Percentiles rank a stretch among this genome's conserved stretches.
These are phyloP conservation scores for Phania funesta DNA, from an alignment of 2,888 invertebrate genomes.

Conservation along the genomic window DNA sequence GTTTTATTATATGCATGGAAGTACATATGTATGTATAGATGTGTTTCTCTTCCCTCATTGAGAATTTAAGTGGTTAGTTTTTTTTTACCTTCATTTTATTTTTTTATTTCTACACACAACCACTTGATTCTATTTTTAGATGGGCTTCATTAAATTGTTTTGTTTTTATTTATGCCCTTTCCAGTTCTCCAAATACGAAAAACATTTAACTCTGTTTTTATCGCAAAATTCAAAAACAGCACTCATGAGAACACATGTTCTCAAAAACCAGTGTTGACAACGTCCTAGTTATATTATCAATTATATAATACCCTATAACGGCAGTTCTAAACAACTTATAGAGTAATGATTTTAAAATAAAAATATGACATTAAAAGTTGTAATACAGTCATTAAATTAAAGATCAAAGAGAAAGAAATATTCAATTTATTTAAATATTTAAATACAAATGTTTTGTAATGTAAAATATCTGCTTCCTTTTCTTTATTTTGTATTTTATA, in stretches of 20 bases:
- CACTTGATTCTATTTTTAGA: conserved; percentile 64
- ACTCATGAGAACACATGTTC: conserved; percentile 22
- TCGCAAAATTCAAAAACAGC: background rate
- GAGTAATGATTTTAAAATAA: too few relatives aligned
- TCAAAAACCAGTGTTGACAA: background rate
- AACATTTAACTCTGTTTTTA: conserved; percentile 8
- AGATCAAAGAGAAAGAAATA: too few relatives aligned
- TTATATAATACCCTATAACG: too few relatives aligned
- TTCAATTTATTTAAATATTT: too few relatives aligned
- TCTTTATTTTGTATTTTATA: too few relatives aligned
- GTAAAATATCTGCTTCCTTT: too few relatives aligned
- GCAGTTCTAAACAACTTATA: too few relatives aligned
- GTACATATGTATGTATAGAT: too few relatives aligned
- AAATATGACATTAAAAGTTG: too few relatives aligned
- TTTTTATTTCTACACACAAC: conserved; percentile 44
- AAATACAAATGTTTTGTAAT: too few relatives aligned
- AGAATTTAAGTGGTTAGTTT: conserved; percentile 16
- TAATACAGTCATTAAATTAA: too few relatives aligned
- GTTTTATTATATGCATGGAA: background rate
- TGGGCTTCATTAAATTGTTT: conserved; percentile 34
- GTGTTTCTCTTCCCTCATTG: conserved; percentile 1
- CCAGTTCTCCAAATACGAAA: background rate
- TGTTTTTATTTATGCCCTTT: conserved; percentile 43
- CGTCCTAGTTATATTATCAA: background rate
- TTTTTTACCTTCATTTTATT: conserved; percentile 6